These are phyloP conservation scores for Corythornis madagascariensis DNA, from an alignment of 2,113 vertebrate genomes.

Conservation along the genomic window DNA sequence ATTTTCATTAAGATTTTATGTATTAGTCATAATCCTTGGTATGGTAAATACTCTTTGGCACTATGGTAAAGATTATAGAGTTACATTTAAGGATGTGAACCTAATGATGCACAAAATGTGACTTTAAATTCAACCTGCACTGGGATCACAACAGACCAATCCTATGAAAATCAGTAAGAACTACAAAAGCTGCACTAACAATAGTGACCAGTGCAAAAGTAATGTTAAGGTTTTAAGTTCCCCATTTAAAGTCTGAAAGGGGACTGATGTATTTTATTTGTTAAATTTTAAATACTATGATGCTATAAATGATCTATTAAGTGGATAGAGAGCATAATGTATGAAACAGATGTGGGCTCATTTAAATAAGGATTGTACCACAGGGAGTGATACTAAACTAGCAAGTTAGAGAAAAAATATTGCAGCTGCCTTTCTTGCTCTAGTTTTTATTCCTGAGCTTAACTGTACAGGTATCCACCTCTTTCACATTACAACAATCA, in stretches of 20 bases:
- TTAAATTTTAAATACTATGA: neutral
- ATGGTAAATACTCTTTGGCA: too few species aligned
- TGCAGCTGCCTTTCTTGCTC: neutral
- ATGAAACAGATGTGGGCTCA: neutral
- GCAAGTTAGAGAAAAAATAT: neutral
- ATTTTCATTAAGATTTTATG: neutral
- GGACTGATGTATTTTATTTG: neutral
- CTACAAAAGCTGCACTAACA: neutral
- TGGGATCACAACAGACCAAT: neutral
- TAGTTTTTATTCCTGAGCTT: neutral
- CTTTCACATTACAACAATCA: neutral
- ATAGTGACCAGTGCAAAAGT: neutral
- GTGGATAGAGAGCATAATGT: neutral
- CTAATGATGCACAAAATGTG: neutral
- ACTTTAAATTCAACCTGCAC: neutral
- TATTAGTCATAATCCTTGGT: neutral
- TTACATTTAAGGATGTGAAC: neutral
- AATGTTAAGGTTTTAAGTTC: neutral
- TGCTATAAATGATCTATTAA: neutral
- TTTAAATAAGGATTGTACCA: neutral
- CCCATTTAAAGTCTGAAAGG: neutral
- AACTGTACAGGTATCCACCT: neutral
- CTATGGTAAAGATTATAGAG: neutral
- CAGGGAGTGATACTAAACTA: neutral
- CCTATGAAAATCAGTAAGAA: neutral